Base-by-base conservation (phyloP, 2,888 invertebrate species). In the Synergus japonicus region DNA sequence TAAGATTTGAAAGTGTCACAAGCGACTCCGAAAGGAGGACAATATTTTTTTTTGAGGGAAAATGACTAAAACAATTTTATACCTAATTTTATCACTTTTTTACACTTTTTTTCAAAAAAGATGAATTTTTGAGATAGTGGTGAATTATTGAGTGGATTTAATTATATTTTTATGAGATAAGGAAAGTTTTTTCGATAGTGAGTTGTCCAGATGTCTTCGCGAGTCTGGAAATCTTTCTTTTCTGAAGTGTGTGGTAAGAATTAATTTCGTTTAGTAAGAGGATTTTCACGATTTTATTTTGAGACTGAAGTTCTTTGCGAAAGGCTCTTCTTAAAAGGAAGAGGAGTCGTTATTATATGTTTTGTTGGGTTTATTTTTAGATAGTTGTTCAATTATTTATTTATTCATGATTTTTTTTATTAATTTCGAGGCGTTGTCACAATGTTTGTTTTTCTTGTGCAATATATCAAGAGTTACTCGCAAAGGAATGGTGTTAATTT, bases 11-110 rank as follows among this genome's bases (percentile, higher is more conserved):
- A 73, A 73, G 54, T 73, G n/a, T 22, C 22, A 63, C 29, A 63
- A 63, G 22, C 13, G 22, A n/a, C 69, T 49, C 49, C 54, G 37
- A 73, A 73, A 73, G n/a, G 69, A 73, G 69, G 69, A 8, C 69
- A 49, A 49, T 49, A 29, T 66, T 15, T 37, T 49, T 73, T 73
- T 49, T 29, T 2, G 12, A 15, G 13, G 12, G 22, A 44, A 67
- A 66, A 67, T 22, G 22, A 13, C 7, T 22, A 9, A 18, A 18
- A 0, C 7, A 63, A 63, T 29, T 63, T 63, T 0, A 5, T 1
- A 13, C 18, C 29, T 22, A 12, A 10, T 63, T 63, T 63, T 13
- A 63, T 29, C 22, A 22, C 5, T 66, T 66, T 44, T 4, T 18
- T 44, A 1, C 4, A 22, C 13, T 18, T 67, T 46, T 67, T 46